Conservation (phyloP, 2,888 invertebrate species). For the Taphrorychus bicolor region DNA sequence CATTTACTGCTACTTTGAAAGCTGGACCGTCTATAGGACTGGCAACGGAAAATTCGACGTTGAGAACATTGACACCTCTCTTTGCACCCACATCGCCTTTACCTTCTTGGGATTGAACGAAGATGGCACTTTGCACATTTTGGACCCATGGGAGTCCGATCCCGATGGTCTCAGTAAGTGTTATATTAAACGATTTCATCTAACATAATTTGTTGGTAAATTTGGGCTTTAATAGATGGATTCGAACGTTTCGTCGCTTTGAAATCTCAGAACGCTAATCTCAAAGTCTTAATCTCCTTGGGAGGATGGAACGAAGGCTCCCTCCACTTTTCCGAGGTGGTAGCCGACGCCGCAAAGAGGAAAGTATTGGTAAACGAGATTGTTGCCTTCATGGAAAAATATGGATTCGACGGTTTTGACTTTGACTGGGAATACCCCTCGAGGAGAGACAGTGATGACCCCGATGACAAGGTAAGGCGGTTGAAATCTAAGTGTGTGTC, state of each 20-base stretch:
- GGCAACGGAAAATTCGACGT: slow-evolving; percentile 49
- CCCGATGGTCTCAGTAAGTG: slow-evolving; percentile 44
- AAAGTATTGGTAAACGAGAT: slow-evolving; percentile 20
- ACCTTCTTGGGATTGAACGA: slow-evolving; percentile 48
- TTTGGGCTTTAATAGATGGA: no score
- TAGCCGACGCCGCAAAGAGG: slow-evolving; percentile 54
- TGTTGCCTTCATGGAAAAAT: slow-evolving; percentile 51
- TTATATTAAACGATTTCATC: no score
- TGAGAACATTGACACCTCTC: slow-evolving; percentile 45
- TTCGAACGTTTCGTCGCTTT: slow-evolving; percentile 50
- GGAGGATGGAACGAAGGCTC: slow-evolving; percentile 72
- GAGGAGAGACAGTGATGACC: slow-evolving; percentile 42
- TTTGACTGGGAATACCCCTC: slow-evolving; percentile 89
- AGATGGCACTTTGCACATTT: slow-evolving; percentile 42
- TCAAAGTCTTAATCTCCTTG: slow-evolving; percentile 68
- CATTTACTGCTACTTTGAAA: slow-evolving; percentile 50
- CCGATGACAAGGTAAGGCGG: slow-evolving; percentile 43
- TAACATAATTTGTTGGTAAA: no score
- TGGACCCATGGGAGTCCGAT: slow-evolving; percentile 49
- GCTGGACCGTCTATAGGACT: slow-evolving; percentile 49
- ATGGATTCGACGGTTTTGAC: slow-evolving; percentile 82
- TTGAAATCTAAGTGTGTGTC: background rate
- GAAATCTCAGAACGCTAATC: slow-evolving; percentile 61
- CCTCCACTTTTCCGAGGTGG: slow-evolving; percentile 58
- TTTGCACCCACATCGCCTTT: slow-evolving; percentile 51